A percentile compares a stretch with the other conserved stretches of the same genome.
Evolutionary conservation across 2,888 invertebrate species (phyloP).

Genomic region (Branchipolynoe longqiensis): DNA sequence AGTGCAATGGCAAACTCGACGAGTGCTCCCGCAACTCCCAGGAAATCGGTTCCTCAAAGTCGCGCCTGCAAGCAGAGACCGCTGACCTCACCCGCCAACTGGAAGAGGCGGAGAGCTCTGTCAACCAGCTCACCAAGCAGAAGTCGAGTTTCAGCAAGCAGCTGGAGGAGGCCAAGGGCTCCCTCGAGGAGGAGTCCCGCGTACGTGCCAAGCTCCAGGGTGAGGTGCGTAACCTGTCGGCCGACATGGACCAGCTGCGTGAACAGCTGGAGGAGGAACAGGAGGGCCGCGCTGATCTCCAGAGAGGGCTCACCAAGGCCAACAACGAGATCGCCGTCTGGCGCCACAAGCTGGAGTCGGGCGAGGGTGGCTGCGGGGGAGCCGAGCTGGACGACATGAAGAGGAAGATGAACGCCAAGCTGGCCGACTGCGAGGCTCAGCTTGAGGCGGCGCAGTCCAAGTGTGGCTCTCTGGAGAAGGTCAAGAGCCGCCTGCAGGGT

Average conservation of each 20-base stretch:
- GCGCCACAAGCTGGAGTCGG: constrained; percentile 99
- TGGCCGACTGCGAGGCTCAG: constrained; percentile 98
- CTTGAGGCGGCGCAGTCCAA: constrained; percentile 99
- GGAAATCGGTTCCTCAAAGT: constrained; percentile 91
- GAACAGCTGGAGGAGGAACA: constrained; percentile 99
- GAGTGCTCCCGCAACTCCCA: constrained; percentile 98
- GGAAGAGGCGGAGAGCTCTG: constrained; percentile 98
- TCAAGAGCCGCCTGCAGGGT: constrained; percentile 96
- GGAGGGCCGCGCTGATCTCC: constrained; percentile 98
- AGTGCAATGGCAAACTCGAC: constrained; percentile 96
- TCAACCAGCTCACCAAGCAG: constrained; percentile 95
- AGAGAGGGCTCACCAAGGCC: constrained; percentile 99
- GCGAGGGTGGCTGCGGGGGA: constrained; percentile 84
- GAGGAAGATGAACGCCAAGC: constrained; percentile 91
- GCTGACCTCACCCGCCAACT: constrained; percentile 97
- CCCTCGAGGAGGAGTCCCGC: constrained; percentile 95
- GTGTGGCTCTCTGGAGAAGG: constrained; percentile 97
- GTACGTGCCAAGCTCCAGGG: constrained; percentile 81
- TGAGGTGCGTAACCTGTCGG: constrained; percentile 99
- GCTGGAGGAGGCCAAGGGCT: constrained; percentile 98
- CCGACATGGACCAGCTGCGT: constrained; percentile 98
- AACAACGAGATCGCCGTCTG: constrained; percentile 98
- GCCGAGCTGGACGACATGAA: constrained; percentile 84
- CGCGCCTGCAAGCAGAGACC: constrained; percentile 98
- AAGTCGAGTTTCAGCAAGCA: constrained; percentile 96